Conservation (phyloP, 2,888 invertebrate species). For the Aelia acuminata region DNA sequence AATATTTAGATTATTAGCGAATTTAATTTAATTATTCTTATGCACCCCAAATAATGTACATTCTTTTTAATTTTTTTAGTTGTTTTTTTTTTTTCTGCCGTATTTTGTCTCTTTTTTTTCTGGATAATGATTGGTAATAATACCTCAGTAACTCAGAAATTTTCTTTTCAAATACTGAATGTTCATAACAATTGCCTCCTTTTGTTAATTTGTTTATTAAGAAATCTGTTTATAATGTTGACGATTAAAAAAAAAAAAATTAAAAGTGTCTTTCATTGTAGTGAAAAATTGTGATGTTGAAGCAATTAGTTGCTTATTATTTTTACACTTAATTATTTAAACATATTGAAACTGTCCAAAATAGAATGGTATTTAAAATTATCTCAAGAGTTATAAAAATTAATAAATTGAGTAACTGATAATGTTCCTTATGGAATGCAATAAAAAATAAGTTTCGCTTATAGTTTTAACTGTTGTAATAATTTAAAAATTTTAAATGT, state of each 20-base stretch:
- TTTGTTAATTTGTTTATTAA: not conserved
- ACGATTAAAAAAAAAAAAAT: not conserved
- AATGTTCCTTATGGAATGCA: not conserved
- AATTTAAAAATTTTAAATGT: not conserved
- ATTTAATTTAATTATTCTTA: too few relatives aligned
- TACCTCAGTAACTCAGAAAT: not conserved
- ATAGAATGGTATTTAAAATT: not conserved
- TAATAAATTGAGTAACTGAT: not conserved
- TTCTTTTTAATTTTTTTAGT: too few relatives aligned
- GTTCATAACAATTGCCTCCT: not conserved
- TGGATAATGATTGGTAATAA: too few relatives aligned
- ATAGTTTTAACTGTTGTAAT: not conserved
- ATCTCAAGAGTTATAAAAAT: not conserved
- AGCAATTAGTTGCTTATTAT: not conserved
- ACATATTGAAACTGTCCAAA: not conserved
- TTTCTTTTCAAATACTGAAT: not conserved
- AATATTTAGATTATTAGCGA: too few relatives aligned
- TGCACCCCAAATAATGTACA: too few relatives aligned
- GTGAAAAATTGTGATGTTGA: slow-evolving; percentile 26
- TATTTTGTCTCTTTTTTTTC: too few relatives aligned
- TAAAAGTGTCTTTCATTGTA: not conserved
- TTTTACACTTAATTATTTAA: not conserved
- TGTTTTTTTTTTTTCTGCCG: too few relatives aligned
- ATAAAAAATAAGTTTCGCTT: not conserved
- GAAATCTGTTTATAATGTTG: not conserved